Conservation (phyloP, 2,888 invertebrate species). For the Ophion ventricosus region DNA sequence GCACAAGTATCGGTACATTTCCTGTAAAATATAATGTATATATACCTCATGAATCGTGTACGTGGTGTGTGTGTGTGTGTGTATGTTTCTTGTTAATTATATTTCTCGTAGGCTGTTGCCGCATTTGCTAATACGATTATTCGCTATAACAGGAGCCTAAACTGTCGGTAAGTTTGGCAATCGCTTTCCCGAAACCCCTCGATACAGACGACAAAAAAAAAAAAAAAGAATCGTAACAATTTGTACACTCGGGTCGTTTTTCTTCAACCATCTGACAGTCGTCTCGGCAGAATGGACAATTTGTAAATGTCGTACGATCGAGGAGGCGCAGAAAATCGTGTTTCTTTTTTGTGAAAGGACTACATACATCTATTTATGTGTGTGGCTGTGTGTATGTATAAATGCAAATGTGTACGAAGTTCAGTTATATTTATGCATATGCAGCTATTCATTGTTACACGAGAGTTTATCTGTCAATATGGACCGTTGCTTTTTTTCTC, state of each 20-base stretch:
- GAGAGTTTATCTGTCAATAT: conserved; percentile 77
- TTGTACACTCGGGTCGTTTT: conserved; percentile 63
- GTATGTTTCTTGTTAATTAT: conserved; percentile 65
- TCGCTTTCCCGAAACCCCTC: conserved; percentile 27
- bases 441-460: conserved; percentile 76
- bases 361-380: conserved; percentile 79
- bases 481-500: conserved; percentile 73
- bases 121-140: conserved; percentile 70
- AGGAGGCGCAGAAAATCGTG: conserved; percentile 69
- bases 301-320: conserved; percentile 49
- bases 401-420: conserved; percentile 64
- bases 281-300: conserved; percentile 62
- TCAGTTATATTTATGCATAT: conserved; percentile 78
- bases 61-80: conserved; percentile 60
- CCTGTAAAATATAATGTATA: conserved; percentile 74
- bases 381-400: conserved; percentile 75
- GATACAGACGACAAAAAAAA: conserved; percentile 28
- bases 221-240: conserved; percentile 52
- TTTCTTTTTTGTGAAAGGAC: conserved; percentile 76
- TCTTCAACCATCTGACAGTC: conserved; percentile 58
- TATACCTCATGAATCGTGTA: conserved; percentile 35
- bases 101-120: conserved; percentile 65
- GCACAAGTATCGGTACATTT: conserved; percentile 72
- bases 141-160: conserved; percentile 74
- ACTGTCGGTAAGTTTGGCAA: conserved; percentile 73